phyloP scores from a whole-genome alignment of 2,888 invertebrate genomes.

The Tetramorium bicarinatum region DNA sequence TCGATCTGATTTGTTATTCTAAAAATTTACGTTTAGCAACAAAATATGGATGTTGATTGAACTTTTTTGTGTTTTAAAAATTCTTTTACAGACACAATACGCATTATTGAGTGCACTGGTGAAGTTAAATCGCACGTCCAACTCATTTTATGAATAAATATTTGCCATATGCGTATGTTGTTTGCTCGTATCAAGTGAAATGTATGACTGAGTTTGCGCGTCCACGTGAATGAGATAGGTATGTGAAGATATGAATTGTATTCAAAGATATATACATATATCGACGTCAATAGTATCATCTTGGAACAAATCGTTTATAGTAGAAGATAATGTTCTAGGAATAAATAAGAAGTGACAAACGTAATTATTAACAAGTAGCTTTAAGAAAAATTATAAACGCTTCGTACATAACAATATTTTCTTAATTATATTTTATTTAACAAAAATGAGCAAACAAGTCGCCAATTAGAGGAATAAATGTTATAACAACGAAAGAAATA shows the following conservation, averaged over 20 bases:
- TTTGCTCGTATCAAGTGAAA: slow-evolving; percentile 44
- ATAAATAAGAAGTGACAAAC: neutral
- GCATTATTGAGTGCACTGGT: neutral
- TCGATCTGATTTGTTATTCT: neutral
- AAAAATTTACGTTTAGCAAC: neutral
- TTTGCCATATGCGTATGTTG: slow-evolving; percentile 31
- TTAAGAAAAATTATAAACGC: neutral
- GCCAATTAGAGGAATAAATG: neutral
- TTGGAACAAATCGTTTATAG: neutral
- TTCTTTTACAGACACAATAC: neutral
- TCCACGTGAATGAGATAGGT: slow-evolving; percentile 29
- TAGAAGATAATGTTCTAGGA: neutral
- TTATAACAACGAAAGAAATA: neutral
- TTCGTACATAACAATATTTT: neutral
- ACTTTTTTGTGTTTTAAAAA: neutral
- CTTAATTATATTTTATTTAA: neutral
- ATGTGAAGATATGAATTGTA: neutral
- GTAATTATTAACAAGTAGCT: neutral
- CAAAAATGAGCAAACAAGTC: neutral
- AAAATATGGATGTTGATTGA: neutral
- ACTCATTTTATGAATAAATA: slow-evolving; percentile 55
- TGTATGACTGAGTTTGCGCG: neutral
- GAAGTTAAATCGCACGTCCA: slow-evolving; percentile 30
- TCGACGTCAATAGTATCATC: neutral
- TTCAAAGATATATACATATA: neutral